Evolutionary conservation across 2,888 invertebrate genomes (phyloP), one percentile per base, ranked within the genome.

Genomic region (Merodon equestris): DNA sequence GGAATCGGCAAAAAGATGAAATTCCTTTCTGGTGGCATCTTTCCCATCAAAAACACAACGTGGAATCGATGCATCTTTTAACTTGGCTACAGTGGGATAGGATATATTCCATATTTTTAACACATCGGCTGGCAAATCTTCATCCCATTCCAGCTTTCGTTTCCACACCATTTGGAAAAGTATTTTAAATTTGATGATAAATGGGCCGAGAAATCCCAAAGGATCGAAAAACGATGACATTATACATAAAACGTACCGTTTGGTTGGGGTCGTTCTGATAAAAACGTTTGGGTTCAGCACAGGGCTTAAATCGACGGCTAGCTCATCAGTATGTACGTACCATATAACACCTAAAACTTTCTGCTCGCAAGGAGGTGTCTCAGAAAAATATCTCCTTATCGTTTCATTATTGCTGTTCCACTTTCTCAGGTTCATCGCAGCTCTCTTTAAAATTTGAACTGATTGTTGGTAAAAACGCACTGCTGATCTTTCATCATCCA

Each of bases 281-380:
- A 19, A 40, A 15, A 38, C 38, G 1, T 14, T 38, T 27, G 27
- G 27, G 27, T 27, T 27, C 7, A 27, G 27, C 27, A 27, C 27
- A 7, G 27, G 27, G 12, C 54, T 38, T n/a, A 38, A 7, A 9
- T 54, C 54, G n/a, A 64, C 54, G 38, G 36, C n/a, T 5, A 64
- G 9, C n/a, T 64, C 54, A 47, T 64, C 64, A 1, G 53, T 64
- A 7, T 45, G 53, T n/a, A 64, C 9, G 17, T 54, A 47, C 64
- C 64, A 54, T 13, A 54, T 1, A 5, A 64, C 17, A 36, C 63
- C 53, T 17, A 64, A 10, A 10, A 64, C 51, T 27, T 51, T 54
- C 9, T 54, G 54, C 2, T 18, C 18, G 19, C 9, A n/a, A 14
- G 19, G 4, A 40, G 42, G 12, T 42, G 19, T 4, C 1, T 19